Conservation (phyloP, 2,888 invertebrate genomes). For the Zelleria hepariella region DNA sequence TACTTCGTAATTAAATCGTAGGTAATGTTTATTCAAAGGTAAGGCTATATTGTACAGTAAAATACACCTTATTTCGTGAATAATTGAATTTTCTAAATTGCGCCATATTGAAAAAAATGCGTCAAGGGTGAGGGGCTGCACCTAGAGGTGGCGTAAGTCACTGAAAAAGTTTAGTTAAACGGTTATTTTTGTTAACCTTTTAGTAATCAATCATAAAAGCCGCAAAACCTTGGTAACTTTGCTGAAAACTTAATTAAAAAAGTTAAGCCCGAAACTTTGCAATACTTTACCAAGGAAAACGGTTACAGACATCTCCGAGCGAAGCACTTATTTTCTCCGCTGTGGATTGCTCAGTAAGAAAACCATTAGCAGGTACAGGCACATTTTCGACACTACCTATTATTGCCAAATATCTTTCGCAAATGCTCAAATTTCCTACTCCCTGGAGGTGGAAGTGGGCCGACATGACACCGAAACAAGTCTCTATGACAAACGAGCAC, state of each 20-base stretch:
- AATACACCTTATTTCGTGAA: too few relatives aligned
- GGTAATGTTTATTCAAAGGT: too few relatives aligned
- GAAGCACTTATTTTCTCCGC: conserved; percentile 33
- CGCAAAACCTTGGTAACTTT: too few relatives aligned
- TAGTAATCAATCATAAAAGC: too few relatives aligned
- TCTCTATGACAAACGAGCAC: conserved; percentile 18
- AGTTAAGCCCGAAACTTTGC: too few relatives aligned
- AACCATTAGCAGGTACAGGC: conserved; percentile 37
- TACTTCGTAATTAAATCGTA: too few relatives aligned
- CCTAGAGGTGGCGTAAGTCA: neutral
- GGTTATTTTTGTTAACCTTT: neutral
- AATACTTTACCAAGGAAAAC: conserved; percentile 50
- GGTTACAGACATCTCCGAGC: conserved; percentile 50
- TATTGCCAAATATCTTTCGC: conserved; percentile 53
- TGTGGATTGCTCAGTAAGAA: conserved; percentile 44
- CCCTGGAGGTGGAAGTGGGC: conserved; percentile 22
- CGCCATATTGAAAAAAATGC: too few relatives aligned
- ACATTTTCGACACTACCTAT: conserved; percentile 35
- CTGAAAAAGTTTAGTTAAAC: neutral
- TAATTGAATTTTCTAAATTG: too few relatives aligned
- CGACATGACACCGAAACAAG: conserved; percentile 25
- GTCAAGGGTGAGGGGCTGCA: too few relatives aligned
- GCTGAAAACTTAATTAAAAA: too few relatives aligned
- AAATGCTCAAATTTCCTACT: conserved; percentile 42
- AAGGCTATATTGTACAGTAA: too few relatives aligned